These are phyloP conservation scores for Micropoecilia bifurca DNA, from an alignment of 2,797 vertebrate species.

Conservation along the genomic window DNA sequence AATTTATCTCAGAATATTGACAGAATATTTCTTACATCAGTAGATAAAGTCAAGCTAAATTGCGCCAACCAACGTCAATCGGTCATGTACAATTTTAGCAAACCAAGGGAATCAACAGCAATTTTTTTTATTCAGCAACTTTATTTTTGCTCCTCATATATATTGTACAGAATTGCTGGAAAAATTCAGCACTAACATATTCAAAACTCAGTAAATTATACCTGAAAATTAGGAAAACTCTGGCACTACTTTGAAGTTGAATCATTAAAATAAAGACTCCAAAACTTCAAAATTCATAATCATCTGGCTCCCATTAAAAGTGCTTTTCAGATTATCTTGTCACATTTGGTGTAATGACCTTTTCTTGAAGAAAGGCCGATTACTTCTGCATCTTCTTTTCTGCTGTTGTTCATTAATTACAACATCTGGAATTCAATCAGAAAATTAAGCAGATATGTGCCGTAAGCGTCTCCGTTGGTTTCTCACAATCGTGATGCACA, in stretches of 20 bases:
- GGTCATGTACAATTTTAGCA: neutral
- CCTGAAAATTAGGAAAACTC: neutral
- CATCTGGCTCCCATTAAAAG: neutral
- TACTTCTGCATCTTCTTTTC: neutral
- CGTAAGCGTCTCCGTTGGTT: neutral
- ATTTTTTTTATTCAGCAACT: neutral
- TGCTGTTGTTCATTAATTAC: neutral
- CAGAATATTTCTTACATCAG: no score
- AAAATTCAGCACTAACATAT: neutral
- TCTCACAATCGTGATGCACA: neutral
- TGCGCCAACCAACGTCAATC: neutral
- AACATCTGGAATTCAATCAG: conserved; percentile 1
- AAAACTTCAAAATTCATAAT: neutral
- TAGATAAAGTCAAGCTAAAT: neutral
- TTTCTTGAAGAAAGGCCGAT: neutral
- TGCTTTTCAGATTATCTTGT: neutral
- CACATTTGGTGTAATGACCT: neutral
- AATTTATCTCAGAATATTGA: neutral
- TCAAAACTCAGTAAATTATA: neutral
- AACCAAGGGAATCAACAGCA: neutral
- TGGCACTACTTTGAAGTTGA: neutral
- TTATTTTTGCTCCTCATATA: neutral
- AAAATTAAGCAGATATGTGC: neutral
- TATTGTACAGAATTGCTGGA: neutral
- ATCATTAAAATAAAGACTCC: neutral